Percentiles rank a stretch among this genome's conserved stretches.
Conservation (phyloP, 2,113 vertebrate species). For the Calyptomena viridis region DNA sequence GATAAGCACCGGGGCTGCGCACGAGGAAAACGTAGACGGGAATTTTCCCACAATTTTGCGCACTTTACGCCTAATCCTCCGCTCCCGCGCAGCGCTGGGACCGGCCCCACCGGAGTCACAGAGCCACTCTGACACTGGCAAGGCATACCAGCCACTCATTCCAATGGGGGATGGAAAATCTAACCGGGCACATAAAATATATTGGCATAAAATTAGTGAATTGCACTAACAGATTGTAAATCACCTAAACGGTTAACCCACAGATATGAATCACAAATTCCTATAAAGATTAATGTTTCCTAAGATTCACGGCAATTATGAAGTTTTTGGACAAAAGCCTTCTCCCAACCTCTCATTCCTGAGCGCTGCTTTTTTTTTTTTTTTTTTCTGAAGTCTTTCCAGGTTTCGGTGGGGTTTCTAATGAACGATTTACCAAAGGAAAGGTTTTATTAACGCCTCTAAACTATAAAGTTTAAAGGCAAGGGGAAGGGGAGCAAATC, state of each 20-base stretch:
- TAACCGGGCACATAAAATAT: background rate
- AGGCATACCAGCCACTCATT: background rate
- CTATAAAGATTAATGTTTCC: conserved; percentile 60
- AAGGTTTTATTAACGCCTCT: conserved; percentile 63
- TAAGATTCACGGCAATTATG: conserved; percentile 52
- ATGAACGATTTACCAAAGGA: conserved; percentile 46
- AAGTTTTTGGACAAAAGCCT: conserved; percentile 49
- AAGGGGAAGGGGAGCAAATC: background rate
- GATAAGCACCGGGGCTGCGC: background rate
- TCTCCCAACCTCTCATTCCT: conserved; percentile 1
- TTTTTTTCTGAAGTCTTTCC: conserved; percentile 6
- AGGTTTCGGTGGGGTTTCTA: conserved; percentile 20
- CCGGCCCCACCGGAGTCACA: background rate
- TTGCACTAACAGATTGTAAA: conserved; percentile 38
- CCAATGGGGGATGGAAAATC: background rate
- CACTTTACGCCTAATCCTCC: background rate
- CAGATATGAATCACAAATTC: conserved; percentile 64
- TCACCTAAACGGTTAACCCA: conserved; percentile 43
- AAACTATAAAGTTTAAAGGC: background rate
- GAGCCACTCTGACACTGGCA: background rate
- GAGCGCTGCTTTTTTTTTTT: background rate
- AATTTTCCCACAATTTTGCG: background rate
- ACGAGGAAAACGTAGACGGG: background rate
- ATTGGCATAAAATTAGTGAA: conserved; percentile 61
- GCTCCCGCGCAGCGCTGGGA: background rate